Conservation (phyloP, 2,888 invertebrate genomes). For the Noctua comes region DNA sequence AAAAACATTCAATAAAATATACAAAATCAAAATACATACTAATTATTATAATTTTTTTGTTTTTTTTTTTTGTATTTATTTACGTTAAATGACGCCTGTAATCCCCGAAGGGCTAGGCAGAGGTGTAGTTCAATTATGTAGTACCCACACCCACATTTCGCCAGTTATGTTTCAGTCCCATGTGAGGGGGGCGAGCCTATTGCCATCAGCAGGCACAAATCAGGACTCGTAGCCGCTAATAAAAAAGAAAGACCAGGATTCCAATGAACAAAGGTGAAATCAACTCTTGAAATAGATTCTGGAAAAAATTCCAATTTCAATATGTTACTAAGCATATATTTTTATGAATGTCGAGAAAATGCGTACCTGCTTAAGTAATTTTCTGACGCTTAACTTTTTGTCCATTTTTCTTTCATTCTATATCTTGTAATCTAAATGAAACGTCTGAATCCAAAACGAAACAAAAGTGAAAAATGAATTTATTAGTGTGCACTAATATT, state of each 20-base stretch:
- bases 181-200: too few relatives aligned
- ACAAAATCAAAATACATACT: too few relatives aligned
- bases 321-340: not conserved
- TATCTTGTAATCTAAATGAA: not conserved
- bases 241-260: not conserved
- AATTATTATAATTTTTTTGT: too few relatives aligned
- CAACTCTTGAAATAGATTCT: not conserved
- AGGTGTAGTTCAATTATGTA: not conserved
- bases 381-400: not conserved
- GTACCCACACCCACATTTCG: not conserved
- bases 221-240: too few relatives aligned
- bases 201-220: too few relatives aligned
- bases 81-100: not conserved
- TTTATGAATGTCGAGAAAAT: not conserved
- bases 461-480: not conserved
- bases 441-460: not conserved
- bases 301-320: not conserved
- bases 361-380: not conserved
- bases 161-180: not conserved
- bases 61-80: not conserved
- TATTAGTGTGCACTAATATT: not conserved
- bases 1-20: too few relatives aligned
- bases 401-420: not conserved
- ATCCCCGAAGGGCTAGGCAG: not conserved
- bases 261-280: not conserved